phyloP scores from a whole-genome alignment of 2,797 vertebrate species.

The Coregonus sp. region DNA sequence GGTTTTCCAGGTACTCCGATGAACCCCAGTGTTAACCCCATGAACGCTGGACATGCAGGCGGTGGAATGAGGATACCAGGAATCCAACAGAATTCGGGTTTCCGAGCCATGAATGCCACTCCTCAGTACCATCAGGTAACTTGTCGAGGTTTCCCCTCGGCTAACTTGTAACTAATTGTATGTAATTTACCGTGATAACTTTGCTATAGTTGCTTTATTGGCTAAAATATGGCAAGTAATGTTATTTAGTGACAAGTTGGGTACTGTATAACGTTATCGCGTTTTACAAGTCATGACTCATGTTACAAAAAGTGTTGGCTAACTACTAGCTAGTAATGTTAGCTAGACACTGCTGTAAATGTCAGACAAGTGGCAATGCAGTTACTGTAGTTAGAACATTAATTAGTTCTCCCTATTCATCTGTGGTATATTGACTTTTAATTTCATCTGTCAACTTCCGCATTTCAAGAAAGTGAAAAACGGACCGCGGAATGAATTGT shows the following conservation, averaged over 20 bases:
- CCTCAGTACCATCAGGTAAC: constrained; percentile 75
- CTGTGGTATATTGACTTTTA: not conserved
- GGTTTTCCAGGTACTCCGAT: constrained; percentile 70
- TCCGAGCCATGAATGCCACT: constrained; percentile 65
- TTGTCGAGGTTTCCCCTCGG: not conserved
- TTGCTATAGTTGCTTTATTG: too few species aligned
- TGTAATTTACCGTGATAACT: not conserved
- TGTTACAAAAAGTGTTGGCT: too few species aligned
- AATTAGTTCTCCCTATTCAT: not conserved
- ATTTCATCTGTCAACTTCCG: not conserved
- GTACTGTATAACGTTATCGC: too few species aligned
- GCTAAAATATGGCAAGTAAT: too few species aligned
- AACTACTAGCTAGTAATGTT: not conserved
- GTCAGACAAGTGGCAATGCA: too few species aligned
- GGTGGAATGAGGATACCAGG: constrained; percentile 71
- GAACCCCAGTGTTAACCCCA: constrained; percentile 65
- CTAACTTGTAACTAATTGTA: not conserved
- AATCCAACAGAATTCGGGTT: constrained; percentile 68
- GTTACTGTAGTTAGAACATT: not conserved
- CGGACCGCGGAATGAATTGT: not conserved
- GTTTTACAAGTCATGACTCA: too few species aligned
- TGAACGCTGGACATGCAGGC: constrained; percentile 64
- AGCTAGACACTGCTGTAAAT: not conserved
- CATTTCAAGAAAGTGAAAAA: not conserved
- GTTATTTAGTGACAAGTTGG: too few species aligned